These are phyloP conservation scores for Coluber constrictor DNA, from an alignment of 2,797 vertebrate species.

Conservation along the genomic window DNA sequence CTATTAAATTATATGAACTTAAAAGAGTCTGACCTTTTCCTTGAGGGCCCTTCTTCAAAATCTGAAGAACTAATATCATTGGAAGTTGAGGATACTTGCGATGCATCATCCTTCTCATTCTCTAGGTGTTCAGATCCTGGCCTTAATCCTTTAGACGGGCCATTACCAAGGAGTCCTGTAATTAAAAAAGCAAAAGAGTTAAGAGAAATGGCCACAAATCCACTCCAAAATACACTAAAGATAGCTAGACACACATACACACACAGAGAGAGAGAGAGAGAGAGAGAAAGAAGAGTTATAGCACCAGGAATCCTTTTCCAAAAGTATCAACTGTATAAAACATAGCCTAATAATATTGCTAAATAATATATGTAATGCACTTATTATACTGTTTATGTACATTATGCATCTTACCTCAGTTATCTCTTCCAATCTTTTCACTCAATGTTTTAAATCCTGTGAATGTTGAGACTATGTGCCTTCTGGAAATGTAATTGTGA, in stretches of 20 bases:
- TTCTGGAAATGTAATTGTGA: neutral
- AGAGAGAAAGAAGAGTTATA: neutral
- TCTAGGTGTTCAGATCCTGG: constrained; percentile 77
- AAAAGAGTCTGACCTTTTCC: constrained; percentile 85
- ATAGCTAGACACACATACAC: neutral
- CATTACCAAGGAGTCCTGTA: constrained; percentile 87
- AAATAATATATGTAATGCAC: neutral
- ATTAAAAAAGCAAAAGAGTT: constrained; percentile 52
- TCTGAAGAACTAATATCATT: constrained; percentile 87
- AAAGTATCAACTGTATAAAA: constrained; percentile 7
- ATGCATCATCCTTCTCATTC: constrained; percentile 89
- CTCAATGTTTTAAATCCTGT: neutral
- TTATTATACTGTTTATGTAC: neutral
- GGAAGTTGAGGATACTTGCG: constrained; percentile 82
- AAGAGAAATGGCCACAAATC: neutral
- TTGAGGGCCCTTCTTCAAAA: constrained; percentile 88
- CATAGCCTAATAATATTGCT: neutral
- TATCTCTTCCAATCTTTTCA: neutral
- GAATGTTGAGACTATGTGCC: neutral
- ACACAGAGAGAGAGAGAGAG: too few relatives aligned
- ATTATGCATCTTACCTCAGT: neutral
- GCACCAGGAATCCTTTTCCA: neutral
- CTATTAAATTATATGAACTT: neutral
- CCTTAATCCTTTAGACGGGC: constrained; percentile 88
- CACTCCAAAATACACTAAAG: neutral